phyloP scores from a whole-genome alignment of 2,113 vertebrate genomes.

The Notiomystis cincta region DNA sequence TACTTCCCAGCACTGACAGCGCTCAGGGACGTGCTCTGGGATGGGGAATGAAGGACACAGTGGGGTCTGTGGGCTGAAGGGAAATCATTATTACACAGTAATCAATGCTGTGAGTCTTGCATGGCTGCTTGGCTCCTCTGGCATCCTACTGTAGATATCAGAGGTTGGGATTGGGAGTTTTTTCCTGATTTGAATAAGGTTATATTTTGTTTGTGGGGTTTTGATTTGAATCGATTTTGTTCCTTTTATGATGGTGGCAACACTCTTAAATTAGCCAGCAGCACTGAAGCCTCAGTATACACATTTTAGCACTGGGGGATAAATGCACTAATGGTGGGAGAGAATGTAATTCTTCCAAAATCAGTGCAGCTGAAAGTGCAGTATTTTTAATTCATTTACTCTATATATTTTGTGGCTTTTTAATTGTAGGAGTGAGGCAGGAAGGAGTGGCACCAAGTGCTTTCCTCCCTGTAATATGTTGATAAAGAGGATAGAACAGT shows the following conservation, averaged over 20 bases:
- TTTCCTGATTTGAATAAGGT: conserved; percentile 19
- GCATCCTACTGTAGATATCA: not conserved
- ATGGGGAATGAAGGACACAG: not conserved
- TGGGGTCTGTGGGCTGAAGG: not conserved
- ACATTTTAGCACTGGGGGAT: not conserved
- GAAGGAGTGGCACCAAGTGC: not conserved
- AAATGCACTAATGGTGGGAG: not conserved
- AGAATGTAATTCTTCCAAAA: not conserved
- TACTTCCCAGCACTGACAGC: not conserved
- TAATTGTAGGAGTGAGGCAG: not conserved
- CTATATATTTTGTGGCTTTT: not conserved
- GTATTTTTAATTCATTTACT: not conserved
- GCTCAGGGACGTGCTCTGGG: not conserved
- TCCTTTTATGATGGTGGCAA: conserved; percentile 6
- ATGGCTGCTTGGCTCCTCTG: not conserved
- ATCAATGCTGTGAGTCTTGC: conserved; percentile 25
- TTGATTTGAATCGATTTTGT: not conserved
- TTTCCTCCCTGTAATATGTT: not conserved
- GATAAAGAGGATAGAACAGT: not conserved
- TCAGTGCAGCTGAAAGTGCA: not conserved
- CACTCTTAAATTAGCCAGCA: not conserved
- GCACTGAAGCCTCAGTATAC: not conserved
- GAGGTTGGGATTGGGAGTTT: not conserved
- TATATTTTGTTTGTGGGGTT: not conserved
- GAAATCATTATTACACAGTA: conserved; percentile 3